Percentiles rank a stretch among this genome's conserved stretches.
These are phyloP conservation scores for Porphyrio hochstetteri DNA, from an alignment of 2,113 vertebrate genomes.

Conservation along the genomic window DNA sequence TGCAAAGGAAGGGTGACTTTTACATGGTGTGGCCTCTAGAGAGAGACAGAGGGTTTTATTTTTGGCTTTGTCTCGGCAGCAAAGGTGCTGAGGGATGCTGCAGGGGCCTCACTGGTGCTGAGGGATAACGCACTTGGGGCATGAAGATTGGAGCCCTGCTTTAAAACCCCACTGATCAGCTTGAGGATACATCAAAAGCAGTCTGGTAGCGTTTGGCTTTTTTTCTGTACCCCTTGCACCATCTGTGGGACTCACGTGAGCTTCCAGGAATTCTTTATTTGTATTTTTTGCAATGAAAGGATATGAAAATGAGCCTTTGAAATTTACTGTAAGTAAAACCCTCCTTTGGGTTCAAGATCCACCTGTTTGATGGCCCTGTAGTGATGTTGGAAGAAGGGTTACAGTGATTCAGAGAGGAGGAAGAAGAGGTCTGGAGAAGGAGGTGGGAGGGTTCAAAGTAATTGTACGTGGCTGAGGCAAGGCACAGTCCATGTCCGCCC, in stretches of 20 bases:
- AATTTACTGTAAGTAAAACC: not conserved
- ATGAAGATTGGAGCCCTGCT: not conserved
- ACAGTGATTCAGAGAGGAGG: not conserved
- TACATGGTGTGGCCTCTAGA: not conserved
- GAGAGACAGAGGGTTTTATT: not conserved
- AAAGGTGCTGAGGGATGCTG: not conserved
- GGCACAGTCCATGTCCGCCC: no score
- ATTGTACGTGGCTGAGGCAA: not conserved
- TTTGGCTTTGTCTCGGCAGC: not conserved
- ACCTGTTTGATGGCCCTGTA: not conserved
- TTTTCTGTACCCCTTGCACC: not conserved
- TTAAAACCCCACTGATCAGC: not conserved
- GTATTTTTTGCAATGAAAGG: not conserved
- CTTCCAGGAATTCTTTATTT: not conserved
- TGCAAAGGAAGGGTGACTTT: not conserved
- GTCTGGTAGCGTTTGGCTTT: not conserved
- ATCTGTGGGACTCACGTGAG: not conserved
- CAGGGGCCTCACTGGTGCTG: accelerated
- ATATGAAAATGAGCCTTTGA: not conserved
- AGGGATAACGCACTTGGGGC: not conserved
- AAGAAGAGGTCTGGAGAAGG: not conserved
- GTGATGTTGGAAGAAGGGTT: not conserved
- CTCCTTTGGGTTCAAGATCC: not conserved
- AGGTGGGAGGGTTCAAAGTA: not conserved
- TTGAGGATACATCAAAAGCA: not conserved